Conservation (phyloP, 2,888 invertebrate genomes). For the Thecocarcelia acutangulata region DNA sequence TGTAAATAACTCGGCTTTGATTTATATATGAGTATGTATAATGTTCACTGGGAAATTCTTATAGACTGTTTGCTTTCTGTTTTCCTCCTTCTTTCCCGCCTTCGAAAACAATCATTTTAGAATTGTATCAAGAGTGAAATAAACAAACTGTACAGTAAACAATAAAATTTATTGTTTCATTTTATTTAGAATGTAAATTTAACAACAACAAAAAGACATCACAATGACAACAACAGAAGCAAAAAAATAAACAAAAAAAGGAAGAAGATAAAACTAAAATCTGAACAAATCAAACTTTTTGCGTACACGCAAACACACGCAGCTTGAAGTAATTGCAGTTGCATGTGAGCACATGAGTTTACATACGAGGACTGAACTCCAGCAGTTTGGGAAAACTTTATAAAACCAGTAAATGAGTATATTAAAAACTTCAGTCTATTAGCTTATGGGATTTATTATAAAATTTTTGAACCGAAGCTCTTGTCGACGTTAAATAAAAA, state of each 20-base stretch:
- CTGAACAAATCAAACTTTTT: slow-evolving; percentile 52
- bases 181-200: slow-evolving; percentile 68
- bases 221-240: slow-evolving; percentile 18
- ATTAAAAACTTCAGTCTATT: too few species aligned
- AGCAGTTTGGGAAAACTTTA: too few species aligned
- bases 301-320: slow-evolving; percentile 9
- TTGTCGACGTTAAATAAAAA: too few species aligned
- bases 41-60: background rate
- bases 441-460: too few species aligned
- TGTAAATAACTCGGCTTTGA: too few species aligned
- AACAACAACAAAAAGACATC: slow-evolving; percentile 46
- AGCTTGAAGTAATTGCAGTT: background rate
- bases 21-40: too few species aligned
- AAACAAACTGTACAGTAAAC: slow-evolving; percentile 66
- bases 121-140: slow-evolving; percentile 66
- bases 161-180: slow-evolving; percentile 69
- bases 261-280: slow-evolving; percentile 4
- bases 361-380: slow-evolving; percentile 11
- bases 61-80: background rate
- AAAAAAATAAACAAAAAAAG: slow-evolving; percentile 10
- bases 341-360: background rate
- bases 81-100: background rate
- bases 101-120: slow-evolving; percentile 62
- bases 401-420: too few species aligned
- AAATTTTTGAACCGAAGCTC: too few species aligned